Conservation (phyloP, 2,888 invertebrate genomes). For the Agrotis exclamationis region DNA sequence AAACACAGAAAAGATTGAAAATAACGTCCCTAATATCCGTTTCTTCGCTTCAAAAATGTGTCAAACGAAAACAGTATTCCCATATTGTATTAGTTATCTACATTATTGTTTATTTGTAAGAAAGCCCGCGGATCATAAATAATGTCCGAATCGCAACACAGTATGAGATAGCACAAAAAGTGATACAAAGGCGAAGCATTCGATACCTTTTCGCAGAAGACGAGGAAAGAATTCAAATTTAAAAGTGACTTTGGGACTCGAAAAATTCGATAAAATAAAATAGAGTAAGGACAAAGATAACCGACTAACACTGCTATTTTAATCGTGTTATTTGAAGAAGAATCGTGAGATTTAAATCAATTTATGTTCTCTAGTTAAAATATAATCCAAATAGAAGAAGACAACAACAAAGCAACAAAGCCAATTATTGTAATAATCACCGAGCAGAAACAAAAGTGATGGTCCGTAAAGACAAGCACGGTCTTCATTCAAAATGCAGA, state of each 20-base stretch:
- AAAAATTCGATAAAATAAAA: constrained; percentile 85
- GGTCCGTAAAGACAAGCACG: constrained; percentile 66
- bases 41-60: constrained; percentile 6
- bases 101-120: constrained; percentile 74
- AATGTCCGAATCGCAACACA: constrained; percentile 84
- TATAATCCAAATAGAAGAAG: constrained; percentile 15
- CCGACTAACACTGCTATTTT: constrained; percentile 72
- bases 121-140: constrained; percentile 81
- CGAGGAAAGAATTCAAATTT: constrained; percentile 89
- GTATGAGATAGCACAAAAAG: constrained; percentile 87
- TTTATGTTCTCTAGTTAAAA: constrained; percentile 24
- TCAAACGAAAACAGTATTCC: constrained; percentile 26
- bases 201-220: constrained; percentile 90
- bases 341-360: constrained; percentile 41
- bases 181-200: constrained; percentile 90
- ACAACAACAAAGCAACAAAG: constrained; percentile 49
- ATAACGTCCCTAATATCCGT: neutral
- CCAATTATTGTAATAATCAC: constrained; percentile 67
- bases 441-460: constrained; percentile 68
- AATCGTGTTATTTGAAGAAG: constrained; percentile 69
- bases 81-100: constrained; percentile 45
- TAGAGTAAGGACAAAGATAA: constrained; percentile 79
- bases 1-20: neutral
- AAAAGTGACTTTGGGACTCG: constrained; percentile 82
- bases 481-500: constrained; percentile 71